Base-by-base conservation (phyloP, 92 coral and sea anemone genomes). In the Paramuricea clavata region DNA sequence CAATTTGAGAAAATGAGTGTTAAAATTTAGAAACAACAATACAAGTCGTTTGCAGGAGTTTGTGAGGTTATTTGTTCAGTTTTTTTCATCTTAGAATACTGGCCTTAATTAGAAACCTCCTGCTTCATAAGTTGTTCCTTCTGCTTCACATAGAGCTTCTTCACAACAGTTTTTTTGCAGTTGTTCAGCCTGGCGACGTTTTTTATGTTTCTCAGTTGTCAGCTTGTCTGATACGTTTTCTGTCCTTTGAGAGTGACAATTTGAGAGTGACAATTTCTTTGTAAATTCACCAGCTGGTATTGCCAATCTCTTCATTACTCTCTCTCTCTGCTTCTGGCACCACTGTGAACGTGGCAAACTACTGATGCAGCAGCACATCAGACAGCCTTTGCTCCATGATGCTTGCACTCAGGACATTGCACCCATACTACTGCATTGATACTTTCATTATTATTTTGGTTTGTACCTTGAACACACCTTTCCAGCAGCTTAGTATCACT, bases 321-420 rank as follows among this genome's bases (percentile, higher is more conserved):
- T 17, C 13, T 87, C 82, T 50, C 60, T 9, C 88, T 83, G 49
- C 91, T 87, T 23, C 81, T 82, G 76, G 91, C 83, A 56, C 91
- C 88, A 87, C 82, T 36, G 23, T 87, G 91, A 61, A 87, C 79
- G 65, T 87, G 88, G 17, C 31, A 82, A 10, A 82, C 88, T 17
- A 81, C 78, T 17, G 88, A 81, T 19, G 91, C 88, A 35, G 79
- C 91, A 8, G 56, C 91, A 71, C 91, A 87, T 43, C 69, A 47
- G 60, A 87, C 73, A 8, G 79, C 67, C 42, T 87, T 87, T 11
- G 49, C 56, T 13, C 90, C 75, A 81, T 81, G 87, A 27, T 82
- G 67, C 30, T 69, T 83, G 12, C 67, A 72, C 26, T 81, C 35
- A 0, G 60, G 86, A 27, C 86, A 62, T 15, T 74, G 31, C 30